phyloP scores from a whole-genome alignment of 2,797 vertebrate species.

The Malacoraja senta region DNA sequence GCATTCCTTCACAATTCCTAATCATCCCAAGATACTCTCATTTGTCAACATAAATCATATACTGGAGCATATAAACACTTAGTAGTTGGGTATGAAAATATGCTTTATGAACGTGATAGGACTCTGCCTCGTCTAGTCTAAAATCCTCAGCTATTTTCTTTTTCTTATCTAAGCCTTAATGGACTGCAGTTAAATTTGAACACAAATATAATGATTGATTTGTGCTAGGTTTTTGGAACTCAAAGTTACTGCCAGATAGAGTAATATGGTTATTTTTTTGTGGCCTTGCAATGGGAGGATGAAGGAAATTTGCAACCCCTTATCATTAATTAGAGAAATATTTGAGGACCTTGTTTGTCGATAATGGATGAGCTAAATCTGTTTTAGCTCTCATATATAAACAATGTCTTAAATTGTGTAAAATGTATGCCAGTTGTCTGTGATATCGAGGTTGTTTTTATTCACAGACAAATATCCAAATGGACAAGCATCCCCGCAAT shows the following conservation, averaged over 20 bases:
- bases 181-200: not conserved
- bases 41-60: not conserved
- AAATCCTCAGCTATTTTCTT: not conserved
- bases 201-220: not conserved
- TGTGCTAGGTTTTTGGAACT: not conserved
- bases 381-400: not conserved
- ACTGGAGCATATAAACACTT: not conserved
- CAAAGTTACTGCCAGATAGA: not conserved
- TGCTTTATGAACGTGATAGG: not conserved
- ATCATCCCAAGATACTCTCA: not conserved
- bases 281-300: not conserved
- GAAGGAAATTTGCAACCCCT: not conserved
- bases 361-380: not conserved
- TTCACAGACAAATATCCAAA: not conserved
- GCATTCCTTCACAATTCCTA: not conserved
- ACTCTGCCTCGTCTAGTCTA: not conserved
- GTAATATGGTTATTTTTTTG: not conserved
- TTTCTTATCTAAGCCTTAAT: not conserved
- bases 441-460: not conserved
- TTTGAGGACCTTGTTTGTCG: not conserved
- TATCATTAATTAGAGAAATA: not conserved
- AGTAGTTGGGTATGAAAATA: not conserved
- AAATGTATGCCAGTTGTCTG: not conserved
- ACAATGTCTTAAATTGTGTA: not conserved
- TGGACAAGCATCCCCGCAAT: not conserved